A percentile compares a stretch with the other conserved stretches of the same genome.
Conservation (phyloP, 2,888 invertebrate species). For the Nebria brevicollis region DNA sequence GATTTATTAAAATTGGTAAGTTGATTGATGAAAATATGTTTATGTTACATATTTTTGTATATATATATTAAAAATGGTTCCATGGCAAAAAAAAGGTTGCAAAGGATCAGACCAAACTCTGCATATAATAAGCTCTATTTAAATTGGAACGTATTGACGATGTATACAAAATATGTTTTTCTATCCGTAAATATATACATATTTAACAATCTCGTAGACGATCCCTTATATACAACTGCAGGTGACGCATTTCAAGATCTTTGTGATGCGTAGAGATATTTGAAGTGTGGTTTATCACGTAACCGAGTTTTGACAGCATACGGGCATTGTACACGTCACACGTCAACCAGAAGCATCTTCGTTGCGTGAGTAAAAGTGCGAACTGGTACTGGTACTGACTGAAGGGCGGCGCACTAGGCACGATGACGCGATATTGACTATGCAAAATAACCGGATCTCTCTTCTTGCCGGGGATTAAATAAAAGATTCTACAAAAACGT, state of each 20-base stretch:
- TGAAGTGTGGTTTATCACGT: not conserved
- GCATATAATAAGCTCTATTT: too few relatives aligned
- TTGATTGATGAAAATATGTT: too few relatives aligned
- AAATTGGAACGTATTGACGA: too few relatives aligned
- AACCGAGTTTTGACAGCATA: not conserved
- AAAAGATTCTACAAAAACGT: conserved; percentile 44
- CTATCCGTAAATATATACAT: too few relatives aligned
- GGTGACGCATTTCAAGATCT: not conserved
- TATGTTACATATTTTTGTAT: too few relatives aligned
- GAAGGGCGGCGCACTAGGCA: not conserved
- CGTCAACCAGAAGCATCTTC: not conserved
- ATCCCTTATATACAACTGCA: not conserved
- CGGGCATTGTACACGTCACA: not conserved
- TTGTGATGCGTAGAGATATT: not conserved
- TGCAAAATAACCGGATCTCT: conserved; percentile 46
- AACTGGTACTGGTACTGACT: not conserved
- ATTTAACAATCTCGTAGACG: not conserved
- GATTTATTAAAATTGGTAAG: too few relatives aligned
- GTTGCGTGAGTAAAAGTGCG: not conserved
- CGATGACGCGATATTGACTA: conserved; percentile 25
- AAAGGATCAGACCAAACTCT: too few relatives aligned
- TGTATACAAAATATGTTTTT: too few relatives aligned
- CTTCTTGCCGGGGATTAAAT: conserved; percentile 38
- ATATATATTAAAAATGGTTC: too few relatives aligned
- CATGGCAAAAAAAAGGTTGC: too few relatives aligned